phyloP scores from a whole-genome alignment of 1,140 invertebrate species.

The Globodera rostochiensis region DNA sequence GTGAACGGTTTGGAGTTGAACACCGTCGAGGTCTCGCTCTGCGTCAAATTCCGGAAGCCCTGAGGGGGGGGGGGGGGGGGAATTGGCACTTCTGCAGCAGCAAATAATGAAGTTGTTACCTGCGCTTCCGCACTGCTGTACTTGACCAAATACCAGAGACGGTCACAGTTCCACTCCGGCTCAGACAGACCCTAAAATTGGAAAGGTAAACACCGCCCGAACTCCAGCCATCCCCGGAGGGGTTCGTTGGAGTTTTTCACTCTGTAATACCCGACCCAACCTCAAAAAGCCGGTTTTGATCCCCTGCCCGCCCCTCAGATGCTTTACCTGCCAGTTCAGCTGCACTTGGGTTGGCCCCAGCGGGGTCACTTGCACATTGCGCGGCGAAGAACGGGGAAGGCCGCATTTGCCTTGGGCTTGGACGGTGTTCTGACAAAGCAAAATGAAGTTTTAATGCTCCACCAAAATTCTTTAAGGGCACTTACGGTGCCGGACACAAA shows the following conservation, averaged over 20 bases:
- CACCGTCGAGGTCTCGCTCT: conserved; percentile 54
- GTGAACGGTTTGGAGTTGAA: conserved; percentile 65
- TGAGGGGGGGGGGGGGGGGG: not conserved
- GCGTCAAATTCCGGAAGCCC: conserved; percentile 60
- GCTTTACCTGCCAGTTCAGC: conserved; percentile 51
- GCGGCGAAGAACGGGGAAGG: conserved; percentile 55
- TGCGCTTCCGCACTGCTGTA: conserved; percentile 62
- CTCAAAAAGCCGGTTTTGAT: too few relatives aligned
- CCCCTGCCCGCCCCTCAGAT: not conserved
- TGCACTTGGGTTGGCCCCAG: conserved; percentile 64
- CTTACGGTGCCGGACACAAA: conserved; percentile 56
- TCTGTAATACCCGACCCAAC: too few relatives aligned
- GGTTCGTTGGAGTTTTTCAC: not conserved
- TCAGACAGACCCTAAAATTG: conserved; percentile 55
- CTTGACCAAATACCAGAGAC: conserved; percentile 64
- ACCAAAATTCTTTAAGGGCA: not conserved
- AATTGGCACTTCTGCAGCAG: too few relatives aligned
- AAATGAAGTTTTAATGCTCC: not conserved
- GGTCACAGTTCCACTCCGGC: conserved; percentile 64
- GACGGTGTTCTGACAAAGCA: conserved; percentile 16
- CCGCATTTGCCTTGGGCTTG: conserved; percentile 30
- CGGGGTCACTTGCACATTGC: conserved; percentile 56
- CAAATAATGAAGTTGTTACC: not conserved
- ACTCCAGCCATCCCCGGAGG: too few relatives aligned
- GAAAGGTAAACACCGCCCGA: too few relatives aligned